phyloP scores from a whole-genome alignment of 2,888 invertebrate species.

The Meiosimyza decipiens region DNA sequence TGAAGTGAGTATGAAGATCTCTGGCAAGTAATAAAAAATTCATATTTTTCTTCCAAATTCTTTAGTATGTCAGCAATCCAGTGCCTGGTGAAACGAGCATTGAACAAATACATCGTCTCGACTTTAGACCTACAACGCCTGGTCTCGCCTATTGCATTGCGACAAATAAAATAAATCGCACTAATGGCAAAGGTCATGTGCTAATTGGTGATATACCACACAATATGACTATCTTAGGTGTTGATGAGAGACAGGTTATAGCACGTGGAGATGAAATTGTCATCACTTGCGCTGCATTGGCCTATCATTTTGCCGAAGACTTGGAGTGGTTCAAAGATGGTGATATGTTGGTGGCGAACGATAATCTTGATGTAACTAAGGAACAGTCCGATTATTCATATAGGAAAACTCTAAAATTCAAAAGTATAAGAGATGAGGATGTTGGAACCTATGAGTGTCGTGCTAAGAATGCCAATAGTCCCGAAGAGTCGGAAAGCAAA shows the following conservation, averaged over 20 bases:
- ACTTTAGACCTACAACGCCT: constrained; percentile 63
- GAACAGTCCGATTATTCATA: constrained; percentile 57
- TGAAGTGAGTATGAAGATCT: constrained; percentile 38
- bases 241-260: constrained; percentile 63
- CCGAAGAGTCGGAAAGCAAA: constrained; percentile 53
- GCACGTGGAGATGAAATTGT: constrained; percentile 71
- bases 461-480: constrained; percentile 51
- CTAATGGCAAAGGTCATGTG: constrained; percentile 53
- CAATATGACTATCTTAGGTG: constrained; percentile 66
- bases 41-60: neutral
- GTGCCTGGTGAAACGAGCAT: constrained; percentile 50
- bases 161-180: constrained; percentile 64
- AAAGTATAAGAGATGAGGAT: constrained; percentile 60
- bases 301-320: constrained; percentile 68
- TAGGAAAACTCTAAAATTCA: constrained; percentile 60
- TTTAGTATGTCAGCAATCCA: constrained; percentile 41
- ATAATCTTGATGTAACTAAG: constrained; percentile 30
- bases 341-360: constrained; percentile 46
- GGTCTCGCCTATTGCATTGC: constrained; percentile 68
- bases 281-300: constrained; percentile 72
- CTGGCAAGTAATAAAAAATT: neutral
- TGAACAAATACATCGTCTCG: constrained; percentile 61
- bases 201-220: constrained; percentile 61
- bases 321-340: constrained; percentile 69
- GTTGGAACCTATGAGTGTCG: constrained; percentile 66